phyloP scores from a whole-genome alignment of 2,888 invertebrate species.

The Spisula subtruncata region DNA sequence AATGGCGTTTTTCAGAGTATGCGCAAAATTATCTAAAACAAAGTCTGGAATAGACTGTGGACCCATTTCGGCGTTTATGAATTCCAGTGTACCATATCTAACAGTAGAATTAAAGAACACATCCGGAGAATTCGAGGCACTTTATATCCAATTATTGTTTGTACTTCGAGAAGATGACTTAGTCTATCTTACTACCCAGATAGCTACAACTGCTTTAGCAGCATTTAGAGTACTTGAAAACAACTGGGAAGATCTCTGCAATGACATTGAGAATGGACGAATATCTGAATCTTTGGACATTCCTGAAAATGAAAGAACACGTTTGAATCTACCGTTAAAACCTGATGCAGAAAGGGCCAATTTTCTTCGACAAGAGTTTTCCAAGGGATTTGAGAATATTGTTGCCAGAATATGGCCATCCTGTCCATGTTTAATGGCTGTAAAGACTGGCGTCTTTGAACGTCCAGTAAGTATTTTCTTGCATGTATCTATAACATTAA shows the following conservation, averaged over 20 bases:
- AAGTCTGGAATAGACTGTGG: slow-evolving; percentile 43
- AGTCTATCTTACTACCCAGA: slow-evolving; percentile 36
- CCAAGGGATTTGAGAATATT: slow-evolving; percentile 51
- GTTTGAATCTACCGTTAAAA: slow-evolving; percentile 20
- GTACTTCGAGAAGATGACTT: slow-evolving; percentile 47
- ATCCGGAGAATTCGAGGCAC: slow-evolving; percentile 28
- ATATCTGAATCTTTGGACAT: slow-evolving; percentile 41
- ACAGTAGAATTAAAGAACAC: not conserved
- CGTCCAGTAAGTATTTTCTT: slow-evolving; percentile 36
- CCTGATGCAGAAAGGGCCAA: slow-evolving; percentile 48
- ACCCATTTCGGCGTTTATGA: slow-evolving; percentile 12
- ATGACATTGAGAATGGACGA: slow-evolving; percentile 58
- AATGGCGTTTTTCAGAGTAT: not conserved
- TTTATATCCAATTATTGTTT: slow-evolving; percentile 59
- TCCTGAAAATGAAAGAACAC: slow-evolving; percentile 7
- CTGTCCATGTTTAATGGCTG: slow-evolving; percentile 37
- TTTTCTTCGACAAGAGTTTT: slow-evolving; percentile 45
- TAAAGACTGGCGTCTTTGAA: slow-evolving; percentile 57
- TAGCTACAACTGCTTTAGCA: slow-evolving; percentile 38
- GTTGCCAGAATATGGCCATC: slow-evolving; percentile 58
- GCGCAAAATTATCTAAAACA: not conserved
- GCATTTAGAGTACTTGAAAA: slow-evolving; percentile 59
- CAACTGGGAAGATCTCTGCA: slow-evolving; percentile 48
- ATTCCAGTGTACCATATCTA: not conserved
- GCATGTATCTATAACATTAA: too few relatives aligned